A percentile compares a stretch with the other conserved stretches of the same genome.
Evolutionary conservation across 2,113 vertebrate genomes (phyloP).

Genomic region (Callospermophilus lateralis): DNA sequence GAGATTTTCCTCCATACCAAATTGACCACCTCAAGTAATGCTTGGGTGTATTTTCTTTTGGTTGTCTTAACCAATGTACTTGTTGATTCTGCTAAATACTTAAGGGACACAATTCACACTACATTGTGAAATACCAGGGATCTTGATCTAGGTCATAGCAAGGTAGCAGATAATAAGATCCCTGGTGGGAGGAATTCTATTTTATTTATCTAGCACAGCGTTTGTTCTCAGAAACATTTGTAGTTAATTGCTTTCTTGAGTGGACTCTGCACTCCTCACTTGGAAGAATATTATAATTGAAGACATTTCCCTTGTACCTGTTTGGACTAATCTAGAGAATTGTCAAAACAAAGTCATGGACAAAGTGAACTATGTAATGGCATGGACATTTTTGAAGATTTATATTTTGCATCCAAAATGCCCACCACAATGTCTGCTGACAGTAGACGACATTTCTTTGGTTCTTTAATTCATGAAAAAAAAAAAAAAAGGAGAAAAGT

Average conservation of each 20-base stretch:
- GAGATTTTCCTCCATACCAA: neutral
- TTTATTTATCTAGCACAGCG: neutral
- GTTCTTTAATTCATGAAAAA: neutral
- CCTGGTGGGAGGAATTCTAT: neutral
- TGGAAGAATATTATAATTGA: neutral
- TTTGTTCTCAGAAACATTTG: neutral
- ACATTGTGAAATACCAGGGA: neutral
- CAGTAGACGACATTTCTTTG: neutral
- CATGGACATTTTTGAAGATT: neutral
- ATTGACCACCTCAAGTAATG: neutral
- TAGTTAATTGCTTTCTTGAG: neutral
- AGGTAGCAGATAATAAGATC: neutral
- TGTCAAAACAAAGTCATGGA: neutral
- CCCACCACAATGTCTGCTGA: neutral
- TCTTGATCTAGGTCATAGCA: neutral
- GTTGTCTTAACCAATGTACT: neutral
- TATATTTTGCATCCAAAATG: neutral
- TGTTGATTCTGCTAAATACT: neutral
- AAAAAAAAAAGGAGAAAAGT: neutral
- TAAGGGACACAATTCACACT: neutral
- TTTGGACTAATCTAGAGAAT: neutral
- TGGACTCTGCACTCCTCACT: neutral
- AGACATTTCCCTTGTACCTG: neutral
- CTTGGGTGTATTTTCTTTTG: neutral
- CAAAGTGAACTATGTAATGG: neutral